phyloP scores from a whole-genome alignment of 2,797 vertebrate species.

The Lepilemur ruficaudatus region DNA sequence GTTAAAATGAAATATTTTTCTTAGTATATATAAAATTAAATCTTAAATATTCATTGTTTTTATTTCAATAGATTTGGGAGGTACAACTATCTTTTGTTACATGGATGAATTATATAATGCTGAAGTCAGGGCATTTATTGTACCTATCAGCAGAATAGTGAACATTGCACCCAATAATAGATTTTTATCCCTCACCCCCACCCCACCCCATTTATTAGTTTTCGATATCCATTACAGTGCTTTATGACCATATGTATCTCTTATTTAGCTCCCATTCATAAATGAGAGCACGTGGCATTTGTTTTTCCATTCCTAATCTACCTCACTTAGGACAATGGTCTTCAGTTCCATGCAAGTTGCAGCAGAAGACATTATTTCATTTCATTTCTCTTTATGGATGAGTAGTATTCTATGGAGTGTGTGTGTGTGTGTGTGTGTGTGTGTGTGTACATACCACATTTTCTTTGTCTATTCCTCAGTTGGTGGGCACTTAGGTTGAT shows the following conservation, averaged over 20 bases:
- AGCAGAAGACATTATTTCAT: neutral
- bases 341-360: neutral
- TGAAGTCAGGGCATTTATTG: neutral
- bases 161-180: neutral
- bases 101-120: neutral
- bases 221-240: neutral
- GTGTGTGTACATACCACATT: too few relatives aligned
- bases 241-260: too few relatives aligned
- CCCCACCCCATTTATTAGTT: neutral
- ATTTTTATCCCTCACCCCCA: neutral
- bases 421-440: too few relatives aligned
- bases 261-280: too few relatives aligned
- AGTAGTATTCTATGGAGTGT: neutral
- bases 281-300: neutral
- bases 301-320: neutral
- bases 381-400: neutral
- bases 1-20: neutral
- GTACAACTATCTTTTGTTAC: neutral
- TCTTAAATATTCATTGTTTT: neutral
- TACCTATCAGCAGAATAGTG: neutral
- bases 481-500: too few relatives aligned
- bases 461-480: too few relatives aligned
- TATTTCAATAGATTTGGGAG: neutral
- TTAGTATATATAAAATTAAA: neutral
- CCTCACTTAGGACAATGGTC: neutral